Conservation (phyloP, 2,888 invertebrate species). For the Xylophagus ater region DNA sequence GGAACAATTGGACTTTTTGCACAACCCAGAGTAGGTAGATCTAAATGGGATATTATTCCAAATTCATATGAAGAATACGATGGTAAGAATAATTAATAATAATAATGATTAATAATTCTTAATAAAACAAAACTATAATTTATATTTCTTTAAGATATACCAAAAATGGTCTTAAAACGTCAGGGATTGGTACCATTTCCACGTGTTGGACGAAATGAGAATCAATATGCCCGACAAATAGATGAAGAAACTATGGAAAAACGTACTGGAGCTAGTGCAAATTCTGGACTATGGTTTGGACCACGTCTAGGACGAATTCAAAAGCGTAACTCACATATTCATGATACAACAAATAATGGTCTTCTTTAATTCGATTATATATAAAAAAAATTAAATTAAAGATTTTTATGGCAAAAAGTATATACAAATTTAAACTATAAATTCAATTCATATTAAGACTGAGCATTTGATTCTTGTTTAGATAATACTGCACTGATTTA, state of each 20-base stretch:
- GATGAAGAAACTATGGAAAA: constrained; percentile 33
- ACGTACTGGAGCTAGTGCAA: constrained; percentile 33
- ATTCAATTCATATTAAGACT: no score
- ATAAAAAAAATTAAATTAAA: no score
- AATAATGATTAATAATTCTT: background rate
- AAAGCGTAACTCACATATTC: no score
- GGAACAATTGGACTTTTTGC: constrained; percentile 49
- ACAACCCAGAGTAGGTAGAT: constrained; percentile 50
- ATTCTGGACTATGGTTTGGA: constrained; percentile 55
- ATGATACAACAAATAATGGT: no score
- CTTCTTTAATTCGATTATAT: no score
- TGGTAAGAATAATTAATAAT: constrained; percentile 28
- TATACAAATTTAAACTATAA: no score
- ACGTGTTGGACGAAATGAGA: constrained; percentile 38
- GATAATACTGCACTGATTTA: no score
- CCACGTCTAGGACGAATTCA: constrained; percentile 49
- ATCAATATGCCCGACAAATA: constrained; percentile 30
- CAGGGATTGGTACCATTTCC: constrained; percentile 41
- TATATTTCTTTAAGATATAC: constrained; percentile 24
- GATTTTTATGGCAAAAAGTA: no score
- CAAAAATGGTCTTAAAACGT: constrained; percentile 30
- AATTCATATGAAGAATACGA: constrained; percentile 43
- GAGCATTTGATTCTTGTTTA: no score
- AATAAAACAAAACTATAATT: background rate
- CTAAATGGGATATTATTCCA: constrained; percentile 13